Conservation (phyloP, 1,140 invertebrate genomes). For the Leguminivora glycinivorella region DNA sequence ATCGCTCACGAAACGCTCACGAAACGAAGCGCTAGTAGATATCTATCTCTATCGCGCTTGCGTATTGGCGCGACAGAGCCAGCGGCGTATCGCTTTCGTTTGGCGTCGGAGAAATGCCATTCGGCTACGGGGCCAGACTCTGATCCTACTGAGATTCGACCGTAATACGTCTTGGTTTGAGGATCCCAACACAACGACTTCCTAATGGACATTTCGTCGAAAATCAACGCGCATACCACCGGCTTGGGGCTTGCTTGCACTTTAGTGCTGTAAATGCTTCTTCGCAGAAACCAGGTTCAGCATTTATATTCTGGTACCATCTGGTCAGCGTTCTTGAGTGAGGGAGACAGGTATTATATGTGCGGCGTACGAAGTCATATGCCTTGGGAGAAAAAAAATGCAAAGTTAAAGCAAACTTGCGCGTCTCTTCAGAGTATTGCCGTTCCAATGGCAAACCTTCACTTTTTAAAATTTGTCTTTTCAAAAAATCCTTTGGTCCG, state of each 20-base stretch:
- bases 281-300: constrained; percentile 31
- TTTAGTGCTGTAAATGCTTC: constrained; percentile 30
- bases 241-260: not conserved
- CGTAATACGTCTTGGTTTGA: constrained; percentile 24
- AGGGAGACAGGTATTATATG: constrained; percentile 31
- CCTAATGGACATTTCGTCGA: constrained; percentile 36
- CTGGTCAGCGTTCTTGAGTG: constrained; percentile 32
- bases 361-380: constrained; percentile 8
- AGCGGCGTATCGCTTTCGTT: too few species aligned
- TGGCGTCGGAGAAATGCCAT: too few species aligned
- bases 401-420: constrained; percentile 31
- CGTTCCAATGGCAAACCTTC: constrained; percentile 17
- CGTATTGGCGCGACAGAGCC: too few species aligned
- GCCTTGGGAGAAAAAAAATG: constrained; percentile 33
- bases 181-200: constrained; percentile 26
- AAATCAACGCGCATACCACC: constrained; percentile 24
- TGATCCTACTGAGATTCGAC: constrained; percentile 1
- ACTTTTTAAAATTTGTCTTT: constrained; percentile 29
- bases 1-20: too few species aligned
- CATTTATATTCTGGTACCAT: constrained; percentile 36
- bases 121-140: too few species aligned
- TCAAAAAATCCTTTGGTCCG: constrained; percentile 30
- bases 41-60: too few species aligned
- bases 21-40: too few species aligned
- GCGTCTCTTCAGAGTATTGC: constrained; percentile 28